Evolutionary conservation across 2,797 vertebrate species (phyloP), one percentile per base, ranked within the genome.

Genomic region (Meda fulgida): DNA sequence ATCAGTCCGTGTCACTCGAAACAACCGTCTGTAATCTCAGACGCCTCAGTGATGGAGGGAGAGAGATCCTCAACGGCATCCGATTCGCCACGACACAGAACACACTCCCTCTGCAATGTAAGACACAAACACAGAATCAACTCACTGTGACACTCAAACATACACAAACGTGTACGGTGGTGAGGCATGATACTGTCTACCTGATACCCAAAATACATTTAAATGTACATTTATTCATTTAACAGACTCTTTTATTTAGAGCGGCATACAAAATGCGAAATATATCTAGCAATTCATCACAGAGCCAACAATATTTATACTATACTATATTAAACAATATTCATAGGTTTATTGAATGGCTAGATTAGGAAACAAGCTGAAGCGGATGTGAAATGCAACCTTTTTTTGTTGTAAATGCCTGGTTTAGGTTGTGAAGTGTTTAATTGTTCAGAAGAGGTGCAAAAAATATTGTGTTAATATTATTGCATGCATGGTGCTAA

Each of bases 51-150:
- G 0, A 90, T 97, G 14, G 98, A 99, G 90, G 98, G 97, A 0
- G 98, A 99, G 94, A 94, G 98, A 29, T 99, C 97, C 0, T 98
- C 98, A 86, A 99, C 98, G 0, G 97, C 98, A 0, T 99, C 97
- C 0, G 98, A 99, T 95, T 99, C 98, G 0, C 98, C 98, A 0
- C 96, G 98, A 84, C 98, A 99, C 91, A 96, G 98, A 96, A 99
- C 98, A 2, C 98, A 99, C 94, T 99, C 98, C 3, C 98, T 99
- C 94, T 99, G 98, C 97, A 99, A 99, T 79, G 98, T 99, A 96
- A 99, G 98, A 78, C 16, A 51, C 65, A 75, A 26, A 51, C 26
- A 69, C 38, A 69, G 29, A 36, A 29, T 71, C 4, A 26, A 21
- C 51, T 43, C 48, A 26, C 14, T 58, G 14, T 65, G 66, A 29